These are phyloP conservation scores for Pseudorhiza aurosa DNA, from an alignment of 30 jellyfish, hydroid and myxozoan species.

Conservation along the genomic window DNA sequence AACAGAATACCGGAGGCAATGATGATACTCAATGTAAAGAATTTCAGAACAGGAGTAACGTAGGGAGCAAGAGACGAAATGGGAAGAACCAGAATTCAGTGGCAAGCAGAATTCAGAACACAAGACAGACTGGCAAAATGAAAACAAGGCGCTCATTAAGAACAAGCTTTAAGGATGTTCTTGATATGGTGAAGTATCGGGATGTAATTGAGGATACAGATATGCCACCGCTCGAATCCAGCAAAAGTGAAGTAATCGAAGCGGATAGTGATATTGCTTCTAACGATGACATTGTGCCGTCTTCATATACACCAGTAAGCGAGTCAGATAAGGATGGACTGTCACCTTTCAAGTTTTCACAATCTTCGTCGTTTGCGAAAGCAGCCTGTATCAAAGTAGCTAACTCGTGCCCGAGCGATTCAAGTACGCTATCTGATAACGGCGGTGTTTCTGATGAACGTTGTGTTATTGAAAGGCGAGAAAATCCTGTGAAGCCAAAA, in stretches of 20 bases:
- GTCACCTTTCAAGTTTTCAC: slow-evolving; percentile 31
- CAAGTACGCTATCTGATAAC: background rate
- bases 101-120: background rate
- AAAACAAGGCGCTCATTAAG: slow-evolving; percentile 25
- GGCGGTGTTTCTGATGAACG: background rate
- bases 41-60: background rate
- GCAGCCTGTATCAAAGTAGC: background rate
- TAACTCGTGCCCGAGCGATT: background rate
- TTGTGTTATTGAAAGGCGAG: background rate
- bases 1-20: background rate
- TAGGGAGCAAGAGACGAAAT: background rate
- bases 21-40: background rate
- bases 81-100: background rate
- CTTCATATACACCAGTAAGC: slow-evolving; percentile 45
- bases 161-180: slow-evolving; percentile 21
- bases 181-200: background rate
- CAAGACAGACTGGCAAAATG: background rate
- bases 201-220: background rate
- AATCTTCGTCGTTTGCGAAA: slow-evolving; percentile 25
- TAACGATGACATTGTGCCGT: slow-evolving; percentile 41
- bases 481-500: background rate
- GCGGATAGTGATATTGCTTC: no score
- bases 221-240: background rate
- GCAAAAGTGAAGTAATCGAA: background rate
- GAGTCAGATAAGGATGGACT: background rate